Evolutionary conservation across 2,113 vertebrate genomes (phyloP).

Genomic region (Stegastes partitus): DNA sequence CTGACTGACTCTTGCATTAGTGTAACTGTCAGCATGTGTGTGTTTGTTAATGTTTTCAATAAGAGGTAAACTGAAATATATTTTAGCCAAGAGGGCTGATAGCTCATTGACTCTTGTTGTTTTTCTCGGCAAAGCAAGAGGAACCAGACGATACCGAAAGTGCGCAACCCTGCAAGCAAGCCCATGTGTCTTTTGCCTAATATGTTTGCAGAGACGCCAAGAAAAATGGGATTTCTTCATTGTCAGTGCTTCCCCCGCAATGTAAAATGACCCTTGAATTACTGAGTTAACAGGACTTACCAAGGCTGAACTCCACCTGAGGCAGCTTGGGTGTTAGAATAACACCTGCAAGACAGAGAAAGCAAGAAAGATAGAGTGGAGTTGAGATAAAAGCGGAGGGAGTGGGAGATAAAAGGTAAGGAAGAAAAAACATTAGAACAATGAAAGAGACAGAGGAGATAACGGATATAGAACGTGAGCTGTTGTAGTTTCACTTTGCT

Average conservation of each 20-base stretch:
- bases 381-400: conserved; percentile 11
- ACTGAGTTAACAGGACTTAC: conserved; percentile 71
- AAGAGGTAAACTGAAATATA: conserved; percentile 18
- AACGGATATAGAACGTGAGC: background rate
- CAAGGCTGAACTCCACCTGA: conserved; percentile 78
- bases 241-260: background rate
- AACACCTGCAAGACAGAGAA: conserved; percentile 62
- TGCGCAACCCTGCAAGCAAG: background rate
- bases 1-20: conserved; percentile 35
- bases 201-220: conserved; percentile 6
- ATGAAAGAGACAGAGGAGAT: background rate
- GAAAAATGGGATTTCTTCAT: background rate
- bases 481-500: background rate
- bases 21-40: conserved; percentile 16
- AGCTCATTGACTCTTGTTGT: background rate
- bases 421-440: conserved; percentile 12
- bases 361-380: conserved; percentile 18
- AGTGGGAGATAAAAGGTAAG: conserved; percentile 9
- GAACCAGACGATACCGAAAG: background rate
- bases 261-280: conserved; percentile 27
- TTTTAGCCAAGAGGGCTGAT: conserved; percentile 4
- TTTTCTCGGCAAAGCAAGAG: background rate
- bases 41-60: conserved; percentile 29
- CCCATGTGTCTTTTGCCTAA: conserved; percentile 18
- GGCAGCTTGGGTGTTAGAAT: conserved; percentile 65